Conservation (phyloP, 2,113 vertebrate genomes). For the Erythrocercus mccallii region DNA sequence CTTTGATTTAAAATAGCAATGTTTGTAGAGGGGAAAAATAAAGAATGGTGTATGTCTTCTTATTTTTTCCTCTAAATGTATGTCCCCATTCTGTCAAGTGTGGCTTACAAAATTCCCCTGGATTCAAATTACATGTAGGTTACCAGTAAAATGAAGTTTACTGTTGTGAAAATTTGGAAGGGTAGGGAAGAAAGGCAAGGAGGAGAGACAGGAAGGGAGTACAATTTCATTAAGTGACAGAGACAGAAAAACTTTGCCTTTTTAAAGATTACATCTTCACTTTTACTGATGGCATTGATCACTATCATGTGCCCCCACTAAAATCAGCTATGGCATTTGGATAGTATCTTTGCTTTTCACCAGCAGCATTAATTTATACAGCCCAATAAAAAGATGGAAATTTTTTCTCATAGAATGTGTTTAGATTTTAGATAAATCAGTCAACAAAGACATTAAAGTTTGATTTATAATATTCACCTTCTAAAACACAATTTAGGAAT, state of each 20-base stretch:
- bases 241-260: neutral
- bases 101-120: neutral
- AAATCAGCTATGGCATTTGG: neutral
- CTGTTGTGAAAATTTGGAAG: neutral
- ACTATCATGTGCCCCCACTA: neutral
- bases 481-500: neutral
- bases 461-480: neutral
- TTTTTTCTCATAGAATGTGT: neutral
- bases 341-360: neutral
- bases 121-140: neutral
- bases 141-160: neutral
- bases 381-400: neutral
- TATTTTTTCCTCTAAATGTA: neutral
- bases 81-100: slow-evolving; percentile 24
- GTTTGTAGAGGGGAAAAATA: neutral
- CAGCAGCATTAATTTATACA: neutral
- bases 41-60: neutral
- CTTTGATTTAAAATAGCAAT: slow-evolving; percentile 5
- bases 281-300: neutral
- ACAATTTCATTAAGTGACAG: neutral
- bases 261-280: neutral
- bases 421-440: neutral
- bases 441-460: neutral
- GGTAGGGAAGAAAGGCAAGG: neutral
- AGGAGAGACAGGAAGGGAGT: fast-evolving